Conservation (phyloP, 2,113 vertebrate species). For the Turdus rufiventris region DNA sequence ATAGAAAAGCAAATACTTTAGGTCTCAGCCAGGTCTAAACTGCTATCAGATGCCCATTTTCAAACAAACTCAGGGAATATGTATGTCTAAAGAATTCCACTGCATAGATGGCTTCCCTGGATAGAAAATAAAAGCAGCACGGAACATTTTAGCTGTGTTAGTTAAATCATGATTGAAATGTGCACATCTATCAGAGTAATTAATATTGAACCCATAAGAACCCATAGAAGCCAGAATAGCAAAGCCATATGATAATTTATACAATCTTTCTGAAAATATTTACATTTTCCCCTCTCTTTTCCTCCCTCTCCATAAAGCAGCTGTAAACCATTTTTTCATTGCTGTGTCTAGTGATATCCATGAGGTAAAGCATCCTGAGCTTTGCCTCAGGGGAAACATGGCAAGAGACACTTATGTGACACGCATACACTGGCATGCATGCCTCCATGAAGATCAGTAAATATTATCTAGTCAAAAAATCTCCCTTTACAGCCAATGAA, state of each 20-base stretch:
- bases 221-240: not conserved
- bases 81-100: not conserved
- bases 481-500: not conserved
- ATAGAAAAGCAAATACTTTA: not conserved
- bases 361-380: not conserved
- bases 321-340: not conserved
- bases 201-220: not conserved
- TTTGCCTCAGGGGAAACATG: not conserved
- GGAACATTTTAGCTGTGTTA: not conserved
- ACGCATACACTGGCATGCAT: not conserved
- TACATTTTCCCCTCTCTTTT: not conserved
- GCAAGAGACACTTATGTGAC: not conserved
- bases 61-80: not conserved
- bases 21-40: not conserved
- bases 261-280: not conserved
- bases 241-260: not conserved
- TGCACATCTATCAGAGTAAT: not conserved
- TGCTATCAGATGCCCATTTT: not conserved
- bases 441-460: not conserved
- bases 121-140: not conserved
- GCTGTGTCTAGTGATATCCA: not conserved
- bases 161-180: not conserved
- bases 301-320: not conserved
- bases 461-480: not conserved
- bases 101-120: not conserved